Percentiles rank a stretch among this genome's conserved stretches.
Conservation (phyloP, 2,113 vertebrate genomes). For the Rhea americana region DNA sequence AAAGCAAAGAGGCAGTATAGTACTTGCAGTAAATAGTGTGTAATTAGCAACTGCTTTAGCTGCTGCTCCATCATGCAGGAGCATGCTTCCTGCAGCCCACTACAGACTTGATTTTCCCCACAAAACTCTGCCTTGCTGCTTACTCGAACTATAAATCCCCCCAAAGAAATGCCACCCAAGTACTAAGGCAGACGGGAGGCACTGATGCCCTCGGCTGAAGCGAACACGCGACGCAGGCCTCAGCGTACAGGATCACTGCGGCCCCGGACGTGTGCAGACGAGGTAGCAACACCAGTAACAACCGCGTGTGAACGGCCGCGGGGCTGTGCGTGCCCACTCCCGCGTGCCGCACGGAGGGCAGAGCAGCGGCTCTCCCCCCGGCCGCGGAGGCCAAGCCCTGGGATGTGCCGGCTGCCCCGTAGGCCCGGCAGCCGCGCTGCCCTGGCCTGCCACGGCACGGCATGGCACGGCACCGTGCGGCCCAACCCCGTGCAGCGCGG, state of each 20-base stretch:
- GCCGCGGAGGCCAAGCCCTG: not conserved
- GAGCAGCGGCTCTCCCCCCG: too few relatives aligned
- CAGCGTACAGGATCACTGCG: not conserved
- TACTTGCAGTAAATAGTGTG: not conserved
- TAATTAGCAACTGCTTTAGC: not conserved
- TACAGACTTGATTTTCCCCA: not conserved
- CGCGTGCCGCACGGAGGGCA: too few relatives aligned
- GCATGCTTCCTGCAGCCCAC: not conserved
- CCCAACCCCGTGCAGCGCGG: too few relatives aligned
- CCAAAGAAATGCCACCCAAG: too few relatives aligned
- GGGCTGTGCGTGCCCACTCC: too few relatives aligned
- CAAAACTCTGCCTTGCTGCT: not conserved
- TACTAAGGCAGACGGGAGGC: too few relatives aligned
- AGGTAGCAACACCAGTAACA: not conserved
- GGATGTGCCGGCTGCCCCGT: not conserved
- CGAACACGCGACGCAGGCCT: not conserved
- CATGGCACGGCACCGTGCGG: too few relatives aligned
- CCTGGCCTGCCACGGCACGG: too few relatives aligned
- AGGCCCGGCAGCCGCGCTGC: too few relatives aligned
- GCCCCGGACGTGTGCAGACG: accelerated
- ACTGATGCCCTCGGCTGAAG: too few relatives aligned
- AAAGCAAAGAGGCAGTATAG: not conserved
- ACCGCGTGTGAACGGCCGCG: not conserved
- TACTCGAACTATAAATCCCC: not conserved
- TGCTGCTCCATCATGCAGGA: not conserved